Evolutionary conservation across 2,888 invertebrate species (phyloP).

Genomic region (Lumbricus terrestris): DNA sequence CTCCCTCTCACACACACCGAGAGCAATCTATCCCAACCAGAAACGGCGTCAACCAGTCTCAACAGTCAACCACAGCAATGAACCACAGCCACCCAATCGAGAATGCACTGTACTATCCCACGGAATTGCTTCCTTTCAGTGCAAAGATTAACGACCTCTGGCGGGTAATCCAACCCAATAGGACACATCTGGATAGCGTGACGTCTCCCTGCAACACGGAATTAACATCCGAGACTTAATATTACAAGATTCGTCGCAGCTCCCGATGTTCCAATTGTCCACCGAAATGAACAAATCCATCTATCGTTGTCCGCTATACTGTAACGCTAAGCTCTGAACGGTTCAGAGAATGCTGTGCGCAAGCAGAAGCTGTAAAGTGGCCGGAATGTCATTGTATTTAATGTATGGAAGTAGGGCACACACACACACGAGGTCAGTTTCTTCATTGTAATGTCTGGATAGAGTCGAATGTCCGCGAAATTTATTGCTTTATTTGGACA

Average conservation of each 20-base stretch:
- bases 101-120: neutral
- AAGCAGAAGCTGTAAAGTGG: too few relatives aligned
- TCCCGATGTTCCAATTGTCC: neutral
- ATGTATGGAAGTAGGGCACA: too few relatives aligned
- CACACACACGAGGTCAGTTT: too few relatives aligned
- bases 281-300: neutral
- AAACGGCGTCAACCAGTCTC: neutral
- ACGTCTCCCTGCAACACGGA: neutral
- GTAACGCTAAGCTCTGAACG: too few relatives aligned
- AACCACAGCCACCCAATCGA: neutral
- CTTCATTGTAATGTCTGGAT: too few relatives aligned
- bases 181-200: slow-evolving; percentile 3
- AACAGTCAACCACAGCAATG: neutral
- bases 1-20: too few relatives aligned
- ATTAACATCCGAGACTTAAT: neutral
- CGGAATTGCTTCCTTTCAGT: neutral
- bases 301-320: too few relatives aligned
- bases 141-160: neutral
- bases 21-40: neutral
- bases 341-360: too few relatives aligned
- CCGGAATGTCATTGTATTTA: too few relatives aligned
- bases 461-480: too few relatives aligned
- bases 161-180: neutral
- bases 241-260: neutral
- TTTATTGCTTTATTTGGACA: too few relatives aligned